Base-by-base conservation (phyloP, 2,888 invertebrate genomes). In the Drosophila meridiana region DNA sequence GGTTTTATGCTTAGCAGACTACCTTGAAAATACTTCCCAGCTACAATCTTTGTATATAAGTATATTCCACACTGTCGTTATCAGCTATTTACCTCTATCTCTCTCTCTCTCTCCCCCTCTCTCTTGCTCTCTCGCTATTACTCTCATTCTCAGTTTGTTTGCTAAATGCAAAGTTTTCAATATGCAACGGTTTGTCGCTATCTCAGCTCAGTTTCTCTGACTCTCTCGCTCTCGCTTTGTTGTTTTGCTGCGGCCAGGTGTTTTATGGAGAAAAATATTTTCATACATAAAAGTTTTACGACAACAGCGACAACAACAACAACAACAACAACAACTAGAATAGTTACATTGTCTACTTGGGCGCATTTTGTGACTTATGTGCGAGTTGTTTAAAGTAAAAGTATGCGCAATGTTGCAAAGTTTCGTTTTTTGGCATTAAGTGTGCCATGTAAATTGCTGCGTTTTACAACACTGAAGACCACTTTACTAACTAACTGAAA, bases 281-380 rank as follows among this genome's bases (percentile, higher is more conserved):
- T 89, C 82, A 73, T 78, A 81, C 78, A 89, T 84, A 89, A 89
- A 83, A 83, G 75, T 83, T 83, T 89, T 87, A 87, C 82, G 82
- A 65, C 70, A 83, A 71, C 72, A 63, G 56, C 63, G 69, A 68
- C 66, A 66, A 55, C 57, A 59, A 58, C 64, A 79, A 70, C 66
- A 67, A 53, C 59, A 73, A 60, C 59, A 68, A 50, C 53, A 61
- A 59, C 48, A 66, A 50, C 53, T 71, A 57, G 40, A 60, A 57
- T 43, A 66, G 36, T 53, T 56, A 81, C 78, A 73, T 40, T 73
- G 78, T 83, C 67, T 68, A 74, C 73, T 69, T 61, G 58, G 55
- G 13, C 67, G 69, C 55, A 74, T 87, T 83, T 81, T 81, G 75
- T 69, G 64, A 73, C 85, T 87, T 78, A 72, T 78, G 58, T 68